These are phyloP conservation scores for Prunella strophiata DNA, from an alignment of 2,797 vertebrate species.

Conservation along the genomic window DNA sequence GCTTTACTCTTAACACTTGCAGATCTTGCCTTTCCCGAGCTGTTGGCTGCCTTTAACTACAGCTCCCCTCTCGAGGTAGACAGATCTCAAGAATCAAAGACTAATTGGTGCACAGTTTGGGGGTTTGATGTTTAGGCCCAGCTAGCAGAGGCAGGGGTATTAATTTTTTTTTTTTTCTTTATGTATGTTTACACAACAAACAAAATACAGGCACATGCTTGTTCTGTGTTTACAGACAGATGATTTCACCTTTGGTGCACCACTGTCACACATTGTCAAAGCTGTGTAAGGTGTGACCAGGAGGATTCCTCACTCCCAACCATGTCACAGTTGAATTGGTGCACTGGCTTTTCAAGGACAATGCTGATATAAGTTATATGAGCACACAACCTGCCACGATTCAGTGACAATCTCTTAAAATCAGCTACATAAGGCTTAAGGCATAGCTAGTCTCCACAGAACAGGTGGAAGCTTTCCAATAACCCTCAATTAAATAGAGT, in stretches of 20 bases:
- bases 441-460: neutral
- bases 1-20: neutral
- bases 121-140: neutral
- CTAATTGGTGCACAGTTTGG: neutral
- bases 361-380: neutral
- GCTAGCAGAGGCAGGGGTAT: neutral
- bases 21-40: neutral
- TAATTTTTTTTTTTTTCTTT: neutral
- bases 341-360: neutral
- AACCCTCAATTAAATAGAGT: conserved; percentile 12
- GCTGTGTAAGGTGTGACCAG: neutral
- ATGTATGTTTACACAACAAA: neutral
- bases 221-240: neutral
- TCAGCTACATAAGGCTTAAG: neutral
- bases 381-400: neutral
- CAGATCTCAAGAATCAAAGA: neutral
- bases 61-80: neutral
- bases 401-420: neutral
- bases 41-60: neutral
- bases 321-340: neutral
- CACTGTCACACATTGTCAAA: neutral
- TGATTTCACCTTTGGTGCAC: neutral
- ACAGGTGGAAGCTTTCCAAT: neutral
- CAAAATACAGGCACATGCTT: neutral
- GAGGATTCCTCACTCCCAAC: neutral